A percentile compares a stretch with the other conserved stretches of the same genome.
These are phyloP conservation scores for Cyphomyrmex costatus DNA, from an alignment of 1,140 invertebrate species.

Conservation along the genomic window DNA sequence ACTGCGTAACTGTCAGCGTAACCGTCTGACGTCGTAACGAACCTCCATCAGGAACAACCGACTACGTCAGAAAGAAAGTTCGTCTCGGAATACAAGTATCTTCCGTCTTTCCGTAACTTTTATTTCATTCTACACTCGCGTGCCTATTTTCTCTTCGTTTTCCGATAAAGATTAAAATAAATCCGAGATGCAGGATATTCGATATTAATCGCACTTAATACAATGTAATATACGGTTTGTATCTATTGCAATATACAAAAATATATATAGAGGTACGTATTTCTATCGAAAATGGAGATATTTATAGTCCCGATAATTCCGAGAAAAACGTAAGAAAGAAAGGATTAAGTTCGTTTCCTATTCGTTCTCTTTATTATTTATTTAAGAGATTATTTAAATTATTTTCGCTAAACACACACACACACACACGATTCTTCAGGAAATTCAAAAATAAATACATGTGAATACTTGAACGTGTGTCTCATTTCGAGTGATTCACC, in stretches of 20 bases:
- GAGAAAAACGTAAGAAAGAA: not conserved
- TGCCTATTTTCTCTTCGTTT: not conserved
- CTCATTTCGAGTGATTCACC: not conserved
- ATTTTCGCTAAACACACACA: not conserved
- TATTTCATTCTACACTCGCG: not conserved
- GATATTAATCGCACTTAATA: constrained; percentile 9
- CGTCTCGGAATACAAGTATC: constrained; percentile 22
- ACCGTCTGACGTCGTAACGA: constrained; percentile 34
- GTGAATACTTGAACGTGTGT: not conserved
- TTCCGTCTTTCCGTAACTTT: constrained; percentile 8
- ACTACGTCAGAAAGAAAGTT: constrained; percentile 65
- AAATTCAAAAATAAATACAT: not conserved
- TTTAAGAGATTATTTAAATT: not conserved
- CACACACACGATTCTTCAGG: not conserved
- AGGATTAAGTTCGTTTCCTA: not conserved
- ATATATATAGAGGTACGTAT: too few species aligned
- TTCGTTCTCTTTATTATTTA: not conserved
- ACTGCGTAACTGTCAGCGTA: constrained; percentile 66
- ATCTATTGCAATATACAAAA: not conserved
- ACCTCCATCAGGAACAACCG: not conserved
- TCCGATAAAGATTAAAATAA: not conserved
- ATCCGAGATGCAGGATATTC: not conserved
- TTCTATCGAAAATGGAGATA: not conserved
- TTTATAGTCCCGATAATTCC: not conserved
- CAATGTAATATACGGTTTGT: not conserved